These are phyloP conservation scores for Gasterosteus nipponicus DNA, from an alignment of 2,113 vertebrate genomes.

Conservation along the genomic window DNA sequence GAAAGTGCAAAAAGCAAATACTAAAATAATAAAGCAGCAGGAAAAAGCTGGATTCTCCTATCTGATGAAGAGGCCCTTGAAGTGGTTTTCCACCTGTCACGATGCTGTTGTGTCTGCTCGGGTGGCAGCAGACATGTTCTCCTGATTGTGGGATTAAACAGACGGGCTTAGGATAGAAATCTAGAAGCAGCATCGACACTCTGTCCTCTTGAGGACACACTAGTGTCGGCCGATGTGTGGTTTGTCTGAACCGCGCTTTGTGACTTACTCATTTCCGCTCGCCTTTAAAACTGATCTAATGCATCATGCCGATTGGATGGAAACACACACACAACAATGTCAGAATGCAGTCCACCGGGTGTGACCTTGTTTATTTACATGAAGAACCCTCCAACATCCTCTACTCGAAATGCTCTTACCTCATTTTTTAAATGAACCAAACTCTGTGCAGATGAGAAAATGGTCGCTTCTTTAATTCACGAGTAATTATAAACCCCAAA, in stretches of 20 bases:
- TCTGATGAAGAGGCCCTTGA: conserved; percentile 38
- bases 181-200: conserved; percentile 35
- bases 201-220: conserved; percentile 33
- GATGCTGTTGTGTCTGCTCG: conserved; percentile 38
- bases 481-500: not conserved
- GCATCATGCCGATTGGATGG: conserved; percentile 10
- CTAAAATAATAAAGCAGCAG: not conserved
- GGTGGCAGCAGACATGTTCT: conserved; percentile 48
- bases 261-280: conserved; percentile 13
- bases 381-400: not conserved
- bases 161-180: conserved; percentile 21
- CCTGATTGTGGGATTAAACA: conserved; percentile 65
- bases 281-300: not conserved
- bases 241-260: conserved; percentile 4
- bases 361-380: not conserved
- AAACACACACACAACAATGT: not conserved
- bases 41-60: not conserved
- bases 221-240: conserved; percentile 15
- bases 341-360: no score
- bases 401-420: not conserved
- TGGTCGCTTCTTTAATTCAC: not conserved
- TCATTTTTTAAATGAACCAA: not conserved
- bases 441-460: not conserved
- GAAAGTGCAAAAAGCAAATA: not conserved
- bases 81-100: conserved; percentile 63